phyloP scores from a whole-genome alignment of 2,113 vertebrate species.

The Bambusicola thoracicus region DNA sequence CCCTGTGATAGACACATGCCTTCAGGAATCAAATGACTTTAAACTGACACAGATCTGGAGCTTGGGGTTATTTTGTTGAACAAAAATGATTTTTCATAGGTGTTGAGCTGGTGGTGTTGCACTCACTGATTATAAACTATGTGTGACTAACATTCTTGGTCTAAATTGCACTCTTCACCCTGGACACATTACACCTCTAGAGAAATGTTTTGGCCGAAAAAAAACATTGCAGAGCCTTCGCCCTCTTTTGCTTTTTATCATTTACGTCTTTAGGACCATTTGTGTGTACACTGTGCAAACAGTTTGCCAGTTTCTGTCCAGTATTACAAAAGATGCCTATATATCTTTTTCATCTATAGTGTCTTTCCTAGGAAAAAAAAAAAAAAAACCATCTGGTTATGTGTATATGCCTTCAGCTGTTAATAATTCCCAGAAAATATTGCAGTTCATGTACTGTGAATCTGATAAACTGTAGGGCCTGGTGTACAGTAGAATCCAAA shows the following conservation, averaged over 20 bases:
- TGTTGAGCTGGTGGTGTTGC: background rate
- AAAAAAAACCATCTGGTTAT: background rate
- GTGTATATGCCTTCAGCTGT: background rate
- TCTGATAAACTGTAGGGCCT: background rate
- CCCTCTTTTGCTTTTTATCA: background rate
- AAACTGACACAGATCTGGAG: background rate
- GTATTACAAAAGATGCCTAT: background rate
- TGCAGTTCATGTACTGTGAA: background rate
- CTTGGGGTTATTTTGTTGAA: background rate
- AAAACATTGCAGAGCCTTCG: background rate
- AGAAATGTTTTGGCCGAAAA: background rate
- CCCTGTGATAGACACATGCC: background rate
- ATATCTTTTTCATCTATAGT: background rate
- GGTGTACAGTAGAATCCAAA: background rate
- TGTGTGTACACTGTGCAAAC: rapidly evolving
- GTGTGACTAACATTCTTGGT: background rate
- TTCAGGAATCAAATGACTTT: constrained; percentile 36
- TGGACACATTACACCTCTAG: too few species aligned
- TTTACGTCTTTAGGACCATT: background rate
- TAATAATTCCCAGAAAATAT: background rate
- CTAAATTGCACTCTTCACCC: background rate
- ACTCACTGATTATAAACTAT: background rate
- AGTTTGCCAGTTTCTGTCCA: background rate
- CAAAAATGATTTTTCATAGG: background rate
- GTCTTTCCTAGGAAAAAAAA: background rate